Evolutionary conservation across 2,113 vertebrate genomes (phyloP).

Genomic region (Alligator sinensis): DNA sequence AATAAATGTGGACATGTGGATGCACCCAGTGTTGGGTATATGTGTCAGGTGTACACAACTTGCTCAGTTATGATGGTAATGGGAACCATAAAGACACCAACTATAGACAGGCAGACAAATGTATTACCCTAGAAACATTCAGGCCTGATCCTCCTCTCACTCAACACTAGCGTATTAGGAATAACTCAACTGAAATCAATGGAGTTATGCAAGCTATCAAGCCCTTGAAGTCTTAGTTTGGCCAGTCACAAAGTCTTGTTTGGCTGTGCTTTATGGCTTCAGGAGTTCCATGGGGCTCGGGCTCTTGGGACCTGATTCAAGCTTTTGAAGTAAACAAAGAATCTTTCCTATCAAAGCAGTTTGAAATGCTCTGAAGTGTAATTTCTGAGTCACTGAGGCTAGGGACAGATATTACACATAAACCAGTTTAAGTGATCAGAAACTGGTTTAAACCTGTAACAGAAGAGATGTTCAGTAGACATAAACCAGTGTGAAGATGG

Average conservation of each 20-base stretch:
- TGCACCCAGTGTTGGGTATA: neutral
- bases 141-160: neutral
- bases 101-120: neutral
- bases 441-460: no score
- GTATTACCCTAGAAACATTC: neutral
- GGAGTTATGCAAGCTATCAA: neutral
- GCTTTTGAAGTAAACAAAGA: conserved; percentile 45
- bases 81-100: neutral
- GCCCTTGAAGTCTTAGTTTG: conserved; percentile 17
- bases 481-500: no score
- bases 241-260: conserved; percentile 46
- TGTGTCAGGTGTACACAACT: accelerated
- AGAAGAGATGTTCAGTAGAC: no score
- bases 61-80: neutral
- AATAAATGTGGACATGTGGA: no score
- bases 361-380: conserved; percentile 25
- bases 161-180: neutral
- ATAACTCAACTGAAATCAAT: neutral
- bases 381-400: neutral
- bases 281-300: conserved; percentile 43
- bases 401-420: no score
- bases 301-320: conserved; percentile 7
- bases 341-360: neutral
- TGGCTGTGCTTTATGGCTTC: conserved; percentile 46
- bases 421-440: no score